Base-by-base conservation (phyloP, 2,113 vertebrate species). In the Psammodynastes pulverulentus region DNA sequence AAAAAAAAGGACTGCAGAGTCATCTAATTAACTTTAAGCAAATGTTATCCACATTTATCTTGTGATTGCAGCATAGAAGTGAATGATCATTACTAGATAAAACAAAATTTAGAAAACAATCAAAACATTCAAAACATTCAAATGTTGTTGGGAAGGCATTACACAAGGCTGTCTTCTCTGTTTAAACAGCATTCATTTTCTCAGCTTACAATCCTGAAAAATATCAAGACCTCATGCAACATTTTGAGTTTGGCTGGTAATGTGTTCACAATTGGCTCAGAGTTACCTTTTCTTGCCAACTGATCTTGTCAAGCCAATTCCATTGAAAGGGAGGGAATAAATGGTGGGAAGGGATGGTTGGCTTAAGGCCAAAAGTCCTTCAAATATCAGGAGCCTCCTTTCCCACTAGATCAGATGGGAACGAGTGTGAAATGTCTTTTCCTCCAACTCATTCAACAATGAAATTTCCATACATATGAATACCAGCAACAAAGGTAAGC, bases 1-100 rank as follows among this genome's bases (percentile, higher is more conserved):
- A 86, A 93, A 79, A 58, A 84, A 86, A 88, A 91, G 92, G 91
- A 8, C 52, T 90, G 24, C 90, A 51, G 58, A 93, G 87, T 93
- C n/a, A 26, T 90, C 39, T 86, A 94, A 93, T 89, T 26, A 84
- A 90, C 26, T 53, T 58, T 67, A 19, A 91, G 89, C 39, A 93
- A 58, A 26, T 56, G 26, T 48, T 9, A 4, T 62, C 91, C 93
- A 90, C 49, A 45, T 86, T 93, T 90, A 91, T 3, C 5, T 15
- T 92, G 9, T 90, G 87, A 10, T 49, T 49, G 4, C 34, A 92
- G 19, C 67, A 93, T 88, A 85, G 84, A 48, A 48, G 48, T 23
- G 4, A 79, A 62, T 51, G 24, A 4, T 1, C 12, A 84, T 84
- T 53, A 52, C 10, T 72, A 84, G 72, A 84, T 51, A 51, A 93